These are phyloP conservation scores for Teleopsis dalmanni DNA, from an alignment of 1,140 invertebrate species.

Conservation along the genomic window DNA sequence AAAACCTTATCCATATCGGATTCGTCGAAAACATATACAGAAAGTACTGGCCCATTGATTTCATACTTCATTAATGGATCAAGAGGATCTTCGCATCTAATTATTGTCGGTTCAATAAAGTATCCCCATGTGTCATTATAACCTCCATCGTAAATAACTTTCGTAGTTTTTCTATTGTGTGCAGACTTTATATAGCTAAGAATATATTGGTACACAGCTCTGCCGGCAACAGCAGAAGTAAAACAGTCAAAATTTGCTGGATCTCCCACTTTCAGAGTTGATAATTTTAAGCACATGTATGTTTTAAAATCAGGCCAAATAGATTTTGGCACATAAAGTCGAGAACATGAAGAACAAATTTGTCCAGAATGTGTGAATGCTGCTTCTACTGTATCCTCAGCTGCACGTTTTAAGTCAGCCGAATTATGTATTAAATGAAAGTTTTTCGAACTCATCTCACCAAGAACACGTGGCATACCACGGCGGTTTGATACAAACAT, in stretches of 20 bases:
- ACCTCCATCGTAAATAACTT: slow-evolving; percentile 79
- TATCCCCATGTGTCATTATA: slow-evolving; percentile 82
- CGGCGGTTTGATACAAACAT: slow-evolving; percentile 68
- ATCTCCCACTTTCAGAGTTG: slow-evolving; percentile 70
- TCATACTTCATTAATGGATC: slow-evolving; percentile 93
- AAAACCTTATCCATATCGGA: slow-evolving; percentile 62
- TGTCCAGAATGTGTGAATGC: slow-evolving; percentile 95
- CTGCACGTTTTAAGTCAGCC: slow-evolving; percentile 70
- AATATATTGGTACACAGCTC: slow-evolving; percentile 81
- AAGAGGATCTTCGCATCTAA: slow-evolving; percentile 72
- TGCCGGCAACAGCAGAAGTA: slow-evolving; percentile 93
- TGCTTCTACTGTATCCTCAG: slow-evolving; percentile 76
- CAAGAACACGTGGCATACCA: slow-evolving; percentile 87
- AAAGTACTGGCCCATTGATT: slow-evolving; percentile 92
- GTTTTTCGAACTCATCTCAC: slow-evolving; percentile 97
- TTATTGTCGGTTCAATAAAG: slow-evolving; percentile 93
- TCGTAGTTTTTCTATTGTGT: slow-evolving; percentile 62
- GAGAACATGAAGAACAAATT: slow-evolving; percentile 96
- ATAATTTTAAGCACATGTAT: slow-evolving; percentile 34
- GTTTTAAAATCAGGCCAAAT: slow-evolving; percentile 58
- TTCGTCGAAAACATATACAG: slow-evolving; percentile 88
- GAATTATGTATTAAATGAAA: slow-evolving; percentile 92
- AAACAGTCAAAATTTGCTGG: slow-evolving; percentile 76
- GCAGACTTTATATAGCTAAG: slow-evolving; percentile 86
- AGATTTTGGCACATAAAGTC: slow-evolving; percentile 89